phyloP scores from a whole-genome alignment of 1,140 invertebrate species.

The fruit fly (Drosophila melanogaster) region DNA sequence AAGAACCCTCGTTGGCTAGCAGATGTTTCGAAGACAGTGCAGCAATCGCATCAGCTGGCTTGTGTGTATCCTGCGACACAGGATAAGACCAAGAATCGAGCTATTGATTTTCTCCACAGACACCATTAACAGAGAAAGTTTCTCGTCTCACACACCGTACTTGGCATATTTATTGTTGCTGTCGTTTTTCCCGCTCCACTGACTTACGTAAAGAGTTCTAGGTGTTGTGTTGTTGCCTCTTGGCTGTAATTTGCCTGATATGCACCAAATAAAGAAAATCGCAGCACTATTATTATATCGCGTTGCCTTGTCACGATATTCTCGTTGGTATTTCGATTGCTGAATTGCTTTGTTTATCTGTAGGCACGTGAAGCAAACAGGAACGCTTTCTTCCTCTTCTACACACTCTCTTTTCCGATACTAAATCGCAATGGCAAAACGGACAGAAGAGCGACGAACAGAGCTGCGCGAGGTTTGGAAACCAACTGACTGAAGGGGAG shows the following conservation, averaged over 20 bases:
- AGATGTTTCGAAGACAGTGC: constrained; percentile 4
- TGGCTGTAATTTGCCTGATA: constrained; percentile 1
- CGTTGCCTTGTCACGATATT: constrained; percentile 17
- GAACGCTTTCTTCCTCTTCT: constrained; percentile 32
- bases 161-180: constrained; percentile 3
- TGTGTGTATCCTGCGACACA: constrained; percentile 43
- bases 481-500: constrained; percentile 62
- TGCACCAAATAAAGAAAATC: constrained; percentile 15
- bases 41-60: constrained; percentile 1
- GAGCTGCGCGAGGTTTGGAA: constrained; percentile 65
- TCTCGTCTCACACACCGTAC: constrained; percentile 8
- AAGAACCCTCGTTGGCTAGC: constrained; percentile 10
- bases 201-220: constrained; percentile 54
- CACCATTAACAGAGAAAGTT: constrained; percentile 31
- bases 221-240: not conserved
- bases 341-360: constrained; percentile 55
- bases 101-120: constrained; percentile 74
- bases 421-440: constrained; percentile 19
- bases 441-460: constrained; percentile 44
- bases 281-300: constrained; percentile 27
- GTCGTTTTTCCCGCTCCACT: not conserved
- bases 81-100: constrained; percentile 27
- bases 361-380: constrained; percentile 59
- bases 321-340: constrained; percentile 22
- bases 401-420: not conserved